These are phyloP conservation scores for Oncorhynchus gorbuscha DNA, from an alignment of 2,113 vertebrate genomes.

Conservation along the genomic window DNA sequence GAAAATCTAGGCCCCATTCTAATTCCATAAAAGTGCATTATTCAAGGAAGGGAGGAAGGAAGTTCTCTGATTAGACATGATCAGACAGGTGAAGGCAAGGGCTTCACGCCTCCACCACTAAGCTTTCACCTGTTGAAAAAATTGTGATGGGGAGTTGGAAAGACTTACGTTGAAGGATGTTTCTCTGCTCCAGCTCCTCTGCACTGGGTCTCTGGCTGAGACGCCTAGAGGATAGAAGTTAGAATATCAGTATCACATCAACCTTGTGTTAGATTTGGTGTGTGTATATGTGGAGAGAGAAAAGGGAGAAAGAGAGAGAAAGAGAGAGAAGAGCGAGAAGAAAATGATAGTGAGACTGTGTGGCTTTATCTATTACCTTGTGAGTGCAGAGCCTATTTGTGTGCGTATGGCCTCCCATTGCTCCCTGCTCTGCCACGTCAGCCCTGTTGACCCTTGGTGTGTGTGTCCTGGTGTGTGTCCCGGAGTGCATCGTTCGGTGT, in stretches of 20 bases:
- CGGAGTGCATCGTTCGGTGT: conserved; percentile 45
- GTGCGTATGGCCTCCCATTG: conserved; percentile 96
- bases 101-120: no score
- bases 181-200: conserved; percentile 96
- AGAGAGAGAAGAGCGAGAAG: no score
- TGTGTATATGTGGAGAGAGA: background rate
- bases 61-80: no score
- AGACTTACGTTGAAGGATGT: conserved; percentile 92
- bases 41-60: no score
- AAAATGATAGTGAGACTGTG: background rate
- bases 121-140: background rate
- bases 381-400: conserved; percentile 91
- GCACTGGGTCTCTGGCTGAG: conserved; percentile 94
- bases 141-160: conserved; percentile 17
- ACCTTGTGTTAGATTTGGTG: background rate
- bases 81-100: no score
- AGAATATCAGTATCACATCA: background rate
- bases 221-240: conserved; percentile 71
- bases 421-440: conserved; percentile 92
- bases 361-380: conserved; percentile 72
- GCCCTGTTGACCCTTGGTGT: conserved; percentile 71
- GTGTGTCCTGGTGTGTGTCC: background rate
- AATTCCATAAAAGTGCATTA: background rate
- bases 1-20: background rate
- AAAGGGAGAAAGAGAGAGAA: background rate